A percentile compares a stretch with the other conserved stretches of the same genome.
Evolutionary conservation across 2,797 vertebrate species (phyloP).

Genomic region (Catharus ustulatus): DNA sequence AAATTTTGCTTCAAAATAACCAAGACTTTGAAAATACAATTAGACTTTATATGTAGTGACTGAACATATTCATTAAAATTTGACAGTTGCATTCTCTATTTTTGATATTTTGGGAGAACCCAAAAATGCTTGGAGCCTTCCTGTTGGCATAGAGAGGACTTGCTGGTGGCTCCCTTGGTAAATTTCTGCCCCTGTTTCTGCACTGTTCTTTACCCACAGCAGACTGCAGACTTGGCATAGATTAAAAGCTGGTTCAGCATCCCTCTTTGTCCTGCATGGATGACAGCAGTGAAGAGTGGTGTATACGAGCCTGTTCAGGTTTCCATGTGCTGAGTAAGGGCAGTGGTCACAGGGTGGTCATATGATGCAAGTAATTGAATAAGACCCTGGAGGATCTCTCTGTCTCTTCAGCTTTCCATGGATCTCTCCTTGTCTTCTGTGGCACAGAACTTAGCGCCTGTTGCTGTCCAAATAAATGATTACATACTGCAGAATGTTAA

Average conservation of each 20-base stretch:
- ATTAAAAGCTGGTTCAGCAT: constrained; percentile 45
- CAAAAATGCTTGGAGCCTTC: not conserved
- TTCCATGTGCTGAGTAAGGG: constrained; percentile 49
- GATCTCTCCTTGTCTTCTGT: not conserved
- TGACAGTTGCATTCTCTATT: not conserved
- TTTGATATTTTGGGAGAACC: not conserved
- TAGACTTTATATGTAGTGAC: not conserved
- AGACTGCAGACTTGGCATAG: constrained; percentile 5
- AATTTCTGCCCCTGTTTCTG: not conserved
- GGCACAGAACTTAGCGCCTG: not conserved
- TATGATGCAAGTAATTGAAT: not conserved
- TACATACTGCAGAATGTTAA: not conserved
- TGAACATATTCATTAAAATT: not conserved
- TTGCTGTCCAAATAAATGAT: not conserved
- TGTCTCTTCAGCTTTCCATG: not conserved
- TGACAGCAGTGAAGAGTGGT: not conserved
- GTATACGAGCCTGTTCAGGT: not conserved
- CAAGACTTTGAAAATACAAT: not conserved
- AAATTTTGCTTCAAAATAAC: not conserved
- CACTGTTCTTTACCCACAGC: not conserved
- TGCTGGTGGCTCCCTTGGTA: not conserved
- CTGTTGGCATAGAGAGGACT: not conserved
- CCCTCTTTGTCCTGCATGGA: not conserved
- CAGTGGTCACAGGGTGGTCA: constrained; percentile 2
- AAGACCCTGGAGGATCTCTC: not conserved